These are phyloP conservation scores for Anagyrus pseudococci DNA, from an alignment of 2,888 invertebrate genomes.

Conservation along the genomic window DNA sequence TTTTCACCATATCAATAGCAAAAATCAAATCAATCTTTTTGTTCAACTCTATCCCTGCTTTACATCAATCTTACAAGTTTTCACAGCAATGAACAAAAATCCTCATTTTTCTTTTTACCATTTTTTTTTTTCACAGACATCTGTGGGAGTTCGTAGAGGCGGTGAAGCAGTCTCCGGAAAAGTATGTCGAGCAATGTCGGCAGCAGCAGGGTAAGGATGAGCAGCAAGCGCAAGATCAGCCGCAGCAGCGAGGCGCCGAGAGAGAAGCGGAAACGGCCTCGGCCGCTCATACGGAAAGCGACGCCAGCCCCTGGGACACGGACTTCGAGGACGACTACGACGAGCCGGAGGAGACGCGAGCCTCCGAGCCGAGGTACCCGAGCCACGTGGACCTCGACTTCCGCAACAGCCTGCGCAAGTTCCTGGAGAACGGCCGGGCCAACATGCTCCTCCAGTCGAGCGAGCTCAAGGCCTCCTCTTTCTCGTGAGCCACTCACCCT, in stretches of 20 bases:
- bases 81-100: too few species aligned
- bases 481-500: constrained; percentile 11
- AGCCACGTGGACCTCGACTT: constrained; percentile 37
- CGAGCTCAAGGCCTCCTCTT: constrained; percentile 11
- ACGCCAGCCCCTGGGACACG: constrained; percentile 56
- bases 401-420: constrained; percentile 43
- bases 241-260: background rate
- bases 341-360: constrained; percentile 27
- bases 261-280: background rate
- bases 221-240: background rate
- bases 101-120: background rate
- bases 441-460: constrained; percentile 1
- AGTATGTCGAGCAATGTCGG: constrained; percentile 43
- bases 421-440: constrained; percentile 43
- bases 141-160: constrained; percentile 54
- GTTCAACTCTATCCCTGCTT: too few species aligned
- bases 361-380: constrained; percentile 2
- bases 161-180: constrained; percentile 50
- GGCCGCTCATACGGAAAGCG: constrained; percentile 27
- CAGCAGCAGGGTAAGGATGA: background rate
- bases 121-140: constrained; percentile 42
- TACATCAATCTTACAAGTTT: too few species aligned
- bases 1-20: background rate
- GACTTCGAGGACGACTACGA: constrained; percentile 56
- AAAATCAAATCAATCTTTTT: background rate